Evolutionary conservation across 2,888 invertebrate genomes (phyloP).

Genomic region (Portevinia maculata): DNA sequence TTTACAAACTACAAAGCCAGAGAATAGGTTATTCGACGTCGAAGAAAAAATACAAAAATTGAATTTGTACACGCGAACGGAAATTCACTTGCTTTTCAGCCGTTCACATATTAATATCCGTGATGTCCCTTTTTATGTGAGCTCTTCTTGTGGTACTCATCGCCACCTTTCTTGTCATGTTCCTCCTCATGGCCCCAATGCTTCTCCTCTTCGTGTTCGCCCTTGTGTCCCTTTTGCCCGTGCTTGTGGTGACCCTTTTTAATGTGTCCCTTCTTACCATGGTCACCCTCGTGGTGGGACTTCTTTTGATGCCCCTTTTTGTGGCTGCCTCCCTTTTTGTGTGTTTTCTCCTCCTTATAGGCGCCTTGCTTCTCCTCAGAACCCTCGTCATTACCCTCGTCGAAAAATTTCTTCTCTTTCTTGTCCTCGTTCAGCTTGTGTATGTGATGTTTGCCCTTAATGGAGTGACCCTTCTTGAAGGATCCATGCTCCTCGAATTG

Average conservation of each 20-base stretch:
- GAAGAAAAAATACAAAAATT: slow-evolving; percentile 38
- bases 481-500: slow-evolving; percentile 85
- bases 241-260: slow-evolving; percentile 92
- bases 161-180: slow-evolving; percentile 91
- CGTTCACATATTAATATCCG: slow-evolving; percentile 63
- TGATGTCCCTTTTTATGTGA: slow-evolving; percentile 84
- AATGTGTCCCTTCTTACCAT: slow-evolving; percentile 91
- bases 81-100: slow-evolving; percentile 53
- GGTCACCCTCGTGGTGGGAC: slow-evolving; percentile 89
- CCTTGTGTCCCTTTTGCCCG: slow-evolving; percentile 91
- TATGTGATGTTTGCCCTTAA: slow-evolving; percentile 93
- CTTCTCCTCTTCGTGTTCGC: slow-evolving; percentile 89
- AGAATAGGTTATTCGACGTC: slow-evolving; percentile 21
- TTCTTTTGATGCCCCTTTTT: slow-evolving; percentile 92
- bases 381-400: slow-evolving; percentile 92
- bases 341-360: slow-evolving; percentile 90
- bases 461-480: slow-evolving; percentile 93
- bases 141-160: slow-evolving; percentile 89
- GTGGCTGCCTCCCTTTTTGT: slow-evolving; percentile 91
- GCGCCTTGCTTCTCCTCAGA: slow-evolving; percentile 92
- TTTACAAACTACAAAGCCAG: slow-evolving; percentile 52
- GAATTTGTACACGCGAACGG: slow-evolving; percentile 57
- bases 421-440: slow-evolving; percentile 94
- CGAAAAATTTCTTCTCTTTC: slow-evolving; percentile 93
- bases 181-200: slow-evolving; percentile 90